Evolutionary conservation across 1,140 invertebrate species (phyloP), one percentile per base, ranked within the genome.

Genomic region (Drosophila sproati): DNA sequence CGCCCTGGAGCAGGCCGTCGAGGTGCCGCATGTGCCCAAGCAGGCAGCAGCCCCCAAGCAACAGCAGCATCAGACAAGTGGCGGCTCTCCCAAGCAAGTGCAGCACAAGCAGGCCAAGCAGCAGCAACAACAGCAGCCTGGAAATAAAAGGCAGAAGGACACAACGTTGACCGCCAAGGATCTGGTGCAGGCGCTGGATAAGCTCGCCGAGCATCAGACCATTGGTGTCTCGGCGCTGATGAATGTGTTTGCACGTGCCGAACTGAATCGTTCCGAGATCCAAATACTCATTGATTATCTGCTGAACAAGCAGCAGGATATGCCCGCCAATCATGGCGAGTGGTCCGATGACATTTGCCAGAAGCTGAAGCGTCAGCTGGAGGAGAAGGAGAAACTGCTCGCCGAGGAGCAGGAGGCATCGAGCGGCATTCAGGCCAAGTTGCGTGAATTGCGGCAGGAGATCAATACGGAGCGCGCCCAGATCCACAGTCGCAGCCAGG

Each of bases 311-410:
- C 96, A 97, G 91, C 95, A 96, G 85, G 96, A 96, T 82, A 95
- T 95, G 76, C 95, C 95, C 1, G 94, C 94, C 0, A 94, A 96
- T 66, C 95, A 96, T 73, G 95, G 96, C 28, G 96, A 97, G 78
- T 98, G 97, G 97, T 96, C 96, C 41, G 97, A 96, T 51, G 97
- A 98, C 92, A 96, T 96, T 0, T 94, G 97, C 32, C 95, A 96
- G 57, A 96, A 97, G 83, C 85, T 98, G 70, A 97, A 97, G 86
- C 97, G 97, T 75, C 97, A 98, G 91, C 93, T 98, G 3, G 95
- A 96, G 5, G 96, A 97, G 67, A 96, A 96, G 78, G 96, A 97
- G 77, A 96, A 96, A 77, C 94, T 94, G 4, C 91, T 97, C 1
- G 89, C 93, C 5, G 96, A 96, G 69, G 96, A 97, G 77, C 94